Evolutionary conservation across 2,113 vertebrate species (phyloP).

Genomic region (Blennius ocellaris): DNA sequence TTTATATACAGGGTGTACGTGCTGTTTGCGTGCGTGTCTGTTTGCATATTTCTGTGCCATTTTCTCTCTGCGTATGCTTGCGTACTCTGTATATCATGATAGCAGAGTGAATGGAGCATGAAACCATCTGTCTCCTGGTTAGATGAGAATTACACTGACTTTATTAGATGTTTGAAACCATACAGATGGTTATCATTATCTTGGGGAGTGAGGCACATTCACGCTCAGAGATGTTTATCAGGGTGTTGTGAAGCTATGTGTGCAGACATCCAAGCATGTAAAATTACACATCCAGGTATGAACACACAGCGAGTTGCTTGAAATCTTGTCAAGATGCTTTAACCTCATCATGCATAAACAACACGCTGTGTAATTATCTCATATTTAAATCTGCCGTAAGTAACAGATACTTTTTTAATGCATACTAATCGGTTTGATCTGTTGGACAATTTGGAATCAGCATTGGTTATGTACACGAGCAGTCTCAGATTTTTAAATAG

Average conservation of each 20-base stretch:
- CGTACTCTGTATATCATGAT: conserved; percentile 56
- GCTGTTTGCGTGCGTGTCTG: conserved; percentile 12
- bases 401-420: conserved; percentile 27
- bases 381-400: neutral
- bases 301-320: conserved; percentile 1
- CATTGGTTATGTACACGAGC: conserved; percentile 8
- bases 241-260: conserved; percentile 41
- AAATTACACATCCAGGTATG: conserved; percentile 16
- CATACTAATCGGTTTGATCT: conserved; percentile 22
- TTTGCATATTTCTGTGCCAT: no score
- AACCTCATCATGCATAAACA: conserved; percentile 10
- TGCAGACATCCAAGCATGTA: conserved; percentile 7
- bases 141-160: conserved; percentile 72
- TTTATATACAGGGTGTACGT: conserved; percentile 16
- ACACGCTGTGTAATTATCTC: conserved; percentile 1
- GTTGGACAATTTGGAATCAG: conserved; percentile 1
- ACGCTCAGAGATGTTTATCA: conserved; percentile 60
- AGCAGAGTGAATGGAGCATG: conserved; percentile 65
- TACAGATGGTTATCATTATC: conserved; percentile 79
- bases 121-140: conserved; percentile 78
- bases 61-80: conserved; percentile 14
- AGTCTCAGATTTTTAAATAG: conserved; percentile 21
- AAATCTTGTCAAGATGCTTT: conserved; percentile 1
- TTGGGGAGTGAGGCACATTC: conserved; percentile 47
- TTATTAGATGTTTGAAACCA: conserved; percentile 76